Percentiles rank a stretch among this genome's conserved stretches.
Conservation (phyloP, 2,888 invertebrate genomes). For the Listrodromus nycthemerus region DNA sequence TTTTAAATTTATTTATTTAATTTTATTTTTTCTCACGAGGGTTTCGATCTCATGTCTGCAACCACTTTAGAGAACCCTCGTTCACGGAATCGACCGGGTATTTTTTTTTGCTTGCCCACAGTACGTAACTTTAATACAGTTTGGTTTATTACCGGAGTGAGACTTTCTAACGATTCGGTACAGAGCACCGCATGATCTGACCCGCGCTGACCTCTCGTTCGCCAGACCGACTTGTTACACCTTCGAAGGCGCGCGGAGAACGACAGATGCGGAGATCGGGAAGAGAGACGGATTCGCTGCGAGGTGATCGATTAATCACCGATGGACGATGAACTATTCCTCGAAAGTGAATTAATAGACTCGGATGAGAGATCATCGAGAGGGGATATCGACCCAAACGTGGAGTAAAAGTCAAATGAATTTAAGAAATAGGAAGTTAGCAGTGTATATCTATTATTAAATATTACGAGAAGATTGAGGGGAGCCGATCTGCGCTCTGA, state of each 20-base stretch:
- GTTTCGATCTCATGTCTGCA: background rate
- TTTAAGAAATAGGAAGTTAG: conserved; percentile 47
- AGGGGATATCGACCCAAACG: background rate
- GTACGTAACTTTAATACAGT: conserved; percentile 8
- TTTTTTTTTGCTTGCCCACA: background rate
- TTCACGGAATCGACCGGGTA: background rate
- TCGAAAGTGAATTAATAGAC: conserved; percentile 18
- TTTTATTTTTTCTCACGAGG: background rate
- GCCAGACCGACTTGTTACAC: conserved; percentile 62
- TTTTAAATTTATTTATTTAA: background rate
- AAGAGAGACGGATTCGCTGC: conserved; percentile 39
- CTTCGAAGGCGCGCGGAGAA: conserved; percentile 69
- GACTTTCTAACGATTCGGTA: conserved; percentile 82
- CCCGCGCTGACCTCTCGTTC: conserved; percentile 75
- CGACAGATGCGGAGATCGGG: background rate
- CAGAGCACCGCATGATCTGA: conserved; percentile 77
- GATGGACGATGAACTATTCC: conserved; percentile 62
- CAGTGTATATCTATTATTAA: conserved; percentile 24
- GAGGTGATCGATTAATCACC: conserved; percentile 80
- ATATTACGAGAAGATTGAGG: conserved; percentile 41
- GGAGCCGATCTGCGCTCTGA: background rate
- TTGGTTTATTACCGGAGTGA: conserved; percentile 66
- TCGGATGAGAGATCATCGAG: conserved; percentile 15
- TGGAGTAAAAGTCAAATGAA: conserved; percentile 13
- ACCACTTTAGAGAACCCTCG: conserved; percentile 2